These are phyloP conservation scores for Cephus rjabovi DNA, from an alignment of 2,888 invertebrate genomes.

Conservation along the genomic window DNA sequence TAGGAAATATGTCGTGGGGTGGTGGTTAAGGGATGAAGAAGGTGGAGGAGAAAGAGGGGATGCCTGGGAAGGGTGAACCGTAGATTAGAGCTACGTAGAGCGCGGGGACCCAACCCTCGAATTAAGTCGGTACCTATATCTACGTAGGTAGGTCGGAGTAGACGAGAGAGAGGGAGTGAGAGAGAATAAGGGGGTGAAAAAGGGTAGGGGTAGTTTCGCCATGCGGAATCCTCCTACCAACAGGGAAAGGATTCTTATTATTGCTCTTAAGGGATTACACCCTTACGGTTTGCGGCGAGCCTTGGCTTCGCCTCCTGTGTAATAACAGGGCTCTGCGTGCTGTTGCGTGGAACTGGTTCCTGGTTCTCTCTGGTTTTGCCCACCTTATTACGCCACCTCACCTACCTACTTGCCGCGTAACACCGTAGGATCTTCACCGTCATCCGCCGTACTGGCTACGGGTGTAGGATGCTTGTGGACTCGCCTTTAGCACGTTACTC, in stretches of 20 bases:
- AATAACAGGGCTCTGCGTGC: background rate
- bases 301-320: constrained; percentile 4
- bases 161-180: background rate
- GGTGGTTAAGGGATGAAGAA: background rate
- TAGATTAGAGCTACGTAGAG: background rate
- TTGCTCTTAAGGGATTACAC: constrained; percentile 65
- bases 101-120: constrained; percentile 17
- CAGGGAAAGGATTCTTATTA: constrained; percentile 63
- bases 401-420: background rate
- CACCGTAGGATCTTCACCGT: background rate
- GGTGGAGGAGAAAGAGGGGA: background rate
- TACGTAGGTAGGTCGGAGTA: constrained; percentile 14
- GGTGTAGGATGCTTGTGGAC: background rate
- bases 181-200: background rate
- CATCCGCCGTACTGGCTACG: background rate
- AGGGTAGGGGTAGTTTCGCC: background rate
- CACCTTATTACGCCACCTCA: background rate
- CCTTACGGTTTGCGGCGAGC: constrained; percentile 56
- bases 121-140: constrained; percentile 21
- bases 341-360: background rate
- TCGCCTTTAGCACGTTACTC: background rate
- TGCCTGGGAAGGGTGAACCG: background rate
- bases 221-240: constrained; percentile 23
- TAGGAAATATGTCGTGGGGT: background rate
- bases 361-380: constrained; percentile 16